Evolutionary conservation across 1,140 invertebrate species (phyloP).

Genomic region (Procambarus clarkii): DNA sequence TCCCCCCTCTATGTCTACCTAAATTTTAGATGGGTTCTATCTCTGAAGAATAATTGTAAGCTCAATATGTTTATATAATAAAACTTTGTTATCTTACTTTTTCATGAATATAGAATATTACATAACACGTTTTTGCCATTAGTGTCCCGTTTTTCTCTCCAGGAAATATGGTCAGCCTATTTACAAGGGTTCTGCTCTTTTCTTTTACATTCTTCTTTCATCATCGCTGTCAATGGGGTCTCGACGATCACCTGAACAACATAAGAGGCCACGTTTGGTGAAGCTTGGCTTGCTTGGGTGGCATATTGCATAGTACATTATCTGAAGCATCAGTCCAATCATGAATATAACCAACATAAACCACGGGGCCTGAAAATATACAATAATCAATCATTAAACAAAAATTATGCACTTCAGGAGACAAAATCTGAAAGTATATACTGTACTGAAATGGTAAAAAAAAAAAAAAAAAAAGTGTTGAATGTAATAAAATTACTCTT

Average conservation of each 20-base stretch:
- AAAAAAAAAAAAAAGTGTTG: background rate
- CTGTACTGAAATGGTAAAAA: background rate
- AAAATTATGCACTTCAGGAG: background rate
- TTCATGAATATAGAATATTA: too few relatives aligned
- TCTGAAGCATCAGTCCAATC: slow-evolving; percentile 12
- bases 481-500: background rate
- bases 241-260: slow-evolving; percentile 33
- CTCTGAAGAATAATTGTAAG: too few relatives aligned
- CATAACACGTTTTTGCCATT: too few relatives aligned
- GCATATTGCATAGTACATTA: slow-evolving; percentile 54
- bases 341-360: slow-evolving; percentile 18
- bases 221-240: slow-evolving; percentile 7
- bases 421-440: background rate
- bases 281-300: slow-evolving; percentile 52
- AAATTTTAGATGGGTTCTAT: too few relatives aligned
- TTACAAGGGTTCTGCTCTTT: too few relatives aligned
- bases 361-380: slow-evolving; percentile 43
- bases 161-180: too few relatives aligned
- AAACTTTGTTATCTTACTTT: too few relatives aligned
- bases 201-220: background rate
- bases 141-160: too few relatives aligned
- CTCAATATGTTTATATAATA: too few relatives aligned
- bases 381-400: background rate
- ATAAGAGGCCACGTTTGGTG: slow-evolving; percentile 13
- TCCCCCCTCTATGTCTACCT: too few relatives aligned